phyloP scores from a whole-genome alignment of 2,113 vertebrate species.

The Columba livia region DNA sequence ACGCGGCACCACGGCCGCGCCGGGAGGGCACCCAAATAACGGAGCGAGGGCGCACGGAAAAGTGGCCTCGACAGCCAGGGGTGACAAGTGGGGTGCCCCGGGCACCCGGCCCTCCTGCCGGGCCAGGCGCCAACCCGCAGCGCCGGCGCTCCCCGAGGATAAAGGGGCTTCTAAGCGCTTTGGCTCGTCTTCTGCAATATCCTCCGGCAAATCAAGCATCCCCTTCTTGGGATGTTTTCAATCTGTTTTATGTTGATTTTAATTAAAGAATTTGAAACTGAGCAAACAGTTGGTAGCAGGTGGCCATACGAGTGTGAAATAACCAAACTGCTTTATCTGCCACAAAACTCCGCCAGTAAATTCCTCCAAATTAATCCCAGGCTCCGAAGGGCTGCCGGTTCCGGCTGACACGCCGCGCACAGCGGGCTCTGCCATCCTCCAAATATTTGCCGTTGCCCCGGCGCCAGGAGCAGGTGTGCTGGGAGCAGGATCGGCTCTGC shows the following conservation, averaged over 20 bases:
- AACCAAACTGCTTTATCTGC: constrained; percentile 84
- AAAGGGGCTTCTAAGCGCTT: constrained; percentile 21
- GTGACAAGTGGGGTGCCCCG: rapidly evolving
- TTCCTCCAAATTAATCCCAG: constrained; percentile 81
- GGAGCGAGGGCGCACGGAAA: rapidly evolving
- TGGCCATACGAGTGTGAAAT: constrained; percentile 85
- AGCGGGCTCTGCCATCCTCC: background rate
- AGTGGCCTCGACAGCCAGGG: rapidly evolving
- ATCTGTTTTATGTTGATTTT: constrained; percentile 86
- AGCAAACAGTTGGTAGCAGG: constrained; percentile 84
- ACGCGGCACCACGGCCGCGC: background rate
- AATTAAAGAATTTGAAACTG: constrained; percentile 84
- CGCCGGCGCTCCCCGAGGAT: background rate
- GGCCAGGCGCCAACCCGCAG: rapidly evolving
- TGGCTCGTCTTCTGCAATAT: constrained; percentile 74
- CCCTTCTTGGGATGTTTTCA: constrained; percentile 84
- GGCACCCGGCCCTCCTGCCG: rapidly evolving
- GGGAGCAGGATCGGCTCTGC: background rate
- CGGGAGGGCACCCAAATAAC: rapidly evolving
- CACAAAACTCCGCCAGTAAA: constrained; percentile 75
- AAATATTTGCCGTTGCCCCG: constrained; percentile 63
- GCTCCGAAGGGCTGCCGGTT: constrained; percentile 59
- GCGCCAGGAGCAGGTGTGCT: background rate
- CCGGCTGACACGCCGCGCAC: constrained; percentile 1
- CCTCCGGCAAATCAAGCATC: constrained; percentile 81